Conservation (phyloP, 1,140 invertebrate genomes). For the Drosophila sechellia region DNA sequence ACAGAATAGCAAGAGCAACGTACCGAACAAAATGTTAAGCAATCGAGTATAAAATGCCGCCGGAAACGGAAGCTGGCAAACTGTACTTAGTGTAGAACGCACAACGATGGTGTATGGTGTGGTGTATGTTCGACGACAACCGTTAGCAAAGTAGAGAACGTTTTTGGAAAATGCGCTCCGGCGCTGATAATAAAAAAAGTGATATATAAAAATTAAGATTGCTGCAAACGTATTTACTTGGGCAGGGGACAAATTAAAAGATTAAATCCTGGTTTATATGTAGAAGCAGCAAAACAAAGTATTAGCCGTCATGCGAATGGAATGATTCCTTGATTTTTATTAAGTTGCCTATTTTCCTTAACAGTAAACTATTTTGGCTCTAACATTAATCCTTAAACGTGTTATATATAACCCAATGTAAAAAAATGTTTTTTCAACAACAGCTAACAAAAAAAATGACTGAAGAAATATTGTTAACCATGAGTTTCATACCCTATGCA, state of each 20-base stretch:
- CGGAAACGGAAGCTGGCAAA: slow-evolving; percentile 48
- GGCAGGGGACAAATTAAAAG: too few species aligned
- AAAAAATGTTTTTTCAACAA: too few species aligned
- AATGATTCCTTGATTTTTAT: not conserved
- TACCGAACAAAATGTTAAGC: slow-evolving; percentile 66
- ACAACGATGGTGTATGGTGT: slow-evolving; percentile 25
- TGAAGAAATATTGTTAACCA: too few species aligned
- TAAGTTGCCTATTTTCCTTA: too few species aligned
- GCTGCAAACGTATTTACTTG: not conserved
- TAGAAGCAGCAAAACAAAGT: not conserved
- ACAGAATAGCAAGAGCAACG: slow-evolving; percentile 40
- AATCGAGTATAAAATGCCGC: slow-evolving; percentile 40
- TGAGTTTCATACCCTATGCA: too few species aligned
- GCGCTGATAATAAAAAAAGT: slow-evolving; percentile 63
- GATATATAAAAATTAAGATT: slow-evolving; percentile 46
- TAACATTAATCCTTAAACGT: too few species aligned
- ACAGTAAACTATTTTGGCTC: too few species aligned
- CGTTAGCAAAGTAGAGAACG: slow-evolving; percentile 70
- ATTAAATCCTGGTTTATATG: not conserved
- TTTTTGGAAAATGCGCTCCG: slow-evolving; percentile 68
- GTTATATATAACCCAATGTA: too few species aligned
- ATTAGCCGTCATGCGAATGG: not conserved
- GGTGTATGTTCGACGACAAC: slow-evolving; percentile 50
- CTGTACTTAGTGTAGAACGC: slow-evolving; percentile 45
- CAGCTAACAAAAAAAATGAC: too few species aligned